A percentile compares a stretch with the other conserved stretches of the same genome.
Evolutionary conservation across 2,888 invertebrate species (phyloP).

Genomic region (Clanis bilineata): DNA sequence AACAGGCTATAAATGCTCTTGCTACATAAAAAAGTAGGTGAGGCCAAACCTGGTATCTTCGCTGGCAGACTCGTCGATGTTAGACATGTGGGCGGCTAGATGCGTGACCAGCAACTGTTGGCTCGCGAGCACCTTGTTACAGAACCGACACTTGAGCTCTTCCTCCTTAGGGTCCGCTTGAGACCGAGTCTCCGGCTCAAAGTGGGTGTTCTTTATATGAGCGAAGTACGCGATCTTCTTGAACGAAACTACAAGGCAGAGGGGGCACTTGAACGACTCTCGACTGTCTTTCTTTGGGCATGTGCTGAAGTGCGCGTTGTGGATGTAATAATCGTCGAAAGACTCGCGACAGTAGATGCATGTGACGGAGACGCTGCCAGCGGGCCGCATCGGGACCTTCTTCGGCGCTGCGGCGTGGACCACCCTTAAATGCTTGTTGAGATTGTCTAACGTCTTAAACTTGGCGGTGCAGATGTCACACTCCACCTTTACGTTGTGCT

Average conservation of each 20-base stretch:
- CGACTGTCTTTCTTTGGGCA: conserved; percentile 52
- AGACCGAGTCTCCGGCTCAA: conserved; percentile 37
- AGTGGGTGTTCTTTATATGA: conserved; percentile 61
- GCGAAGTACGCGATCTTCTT: conserved; percentile 51
- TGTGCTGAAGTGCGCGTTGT: conserved; percentile 54
- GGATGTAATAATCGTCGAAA: conserved; percentile 58
- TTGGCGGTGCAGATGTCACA: conserved; percentile 64
- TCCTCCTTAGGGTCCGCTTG: conserved; percentile 25
- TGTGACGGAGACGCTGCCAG: conserved; percentile 44
- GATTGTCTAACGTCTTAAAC: conserved; percentile 61
- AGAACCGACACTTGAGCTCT: conserved; percentile 63
- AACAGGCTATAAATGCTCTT: neutral
- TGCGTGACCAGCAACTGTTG: conserved; percentile 67
- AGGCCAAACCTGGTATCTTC: conserved; percentile 46
- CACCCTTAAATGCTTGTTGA: conserved; percentile 67
- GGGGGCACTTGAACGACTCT: conserved; percentile 48
- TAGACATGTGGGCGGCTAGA: conserved; percentile 68
- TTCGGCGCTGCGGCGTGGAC: conserved; percentile 64
- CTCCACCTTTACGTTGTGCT: conserved; percentile 30
- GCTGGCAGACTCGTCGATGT: conserved; percentile 42
- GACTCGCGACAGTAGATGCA: conserved; percentile 59
- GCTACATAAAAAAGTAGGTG: conserved; percentile 42
- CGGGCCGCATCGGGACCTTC: conserved; percentile 31
- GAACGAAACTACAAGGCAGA: conserved; percentile 52
- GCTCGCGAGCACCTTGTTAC: conserved; percentile 54